Base-by-base conservation (phyloP, 2,888 invertebrate species). In the Acanthococcus lagerstroemiae region DNA sequence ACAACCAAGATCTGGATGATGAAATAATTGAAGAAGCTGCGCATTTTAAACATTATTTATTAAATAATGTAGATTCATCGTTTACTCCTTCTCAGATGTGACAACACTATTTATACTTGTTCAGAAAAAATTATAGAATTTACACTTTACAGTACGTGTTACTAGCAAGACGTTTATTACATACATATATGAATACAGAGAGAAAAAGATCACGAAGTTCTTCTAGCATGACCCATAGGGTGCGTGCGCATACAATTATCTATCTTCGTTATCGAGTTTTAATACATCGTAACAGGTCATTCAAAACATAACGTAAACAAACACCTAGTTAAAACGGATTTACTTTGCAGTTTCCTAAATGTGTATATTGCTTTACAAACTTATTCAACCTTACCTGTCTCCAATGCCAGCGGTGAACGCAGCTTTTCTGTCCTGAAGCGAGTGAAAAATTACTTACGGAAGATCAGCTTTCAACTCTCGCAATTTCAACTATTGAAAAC, bases 11-110 rank as follows among this genome's bases (percentile, higher is more conserved):
- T 48, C 17, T 48, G 48, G 17, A 48, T 48, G 48, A 48, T 17
- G 48, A 21, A 9, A 17, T 48, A 48, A 15, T 19, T 17, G 52
- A 48, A 24, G 30, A 61, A 61, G 48, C 50, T 52, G n/a, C 50
- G 46, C 61, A 61, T 27, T 61, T 61, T 24, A 61, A 61, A 27
- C 61, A n/a, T 19, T 48, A 48, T 21, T 48, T 48, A 21, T 17
- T 19, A 19, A 21, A 48, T 48, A n/a, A n/a, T n/a, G 37, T n/a
- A 37, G n/a, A 37, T 37, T 9, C 12, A 19, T 19, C 9, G 9
- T 15, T n/a, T n/a, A 48, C 48, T 48, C 48, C 48, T n/a, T 15
- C 48, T 9, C 48, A 48, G 19, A 48, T 48, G 48, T 48, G 12
- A 21, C 48, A 48, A 19, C n/a, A n/a, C n/a, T n/a, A n/a, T n/a